Conservation (phyloP, 1,140 invertebrate genomes). For the Oscheius sp. region DNA sequence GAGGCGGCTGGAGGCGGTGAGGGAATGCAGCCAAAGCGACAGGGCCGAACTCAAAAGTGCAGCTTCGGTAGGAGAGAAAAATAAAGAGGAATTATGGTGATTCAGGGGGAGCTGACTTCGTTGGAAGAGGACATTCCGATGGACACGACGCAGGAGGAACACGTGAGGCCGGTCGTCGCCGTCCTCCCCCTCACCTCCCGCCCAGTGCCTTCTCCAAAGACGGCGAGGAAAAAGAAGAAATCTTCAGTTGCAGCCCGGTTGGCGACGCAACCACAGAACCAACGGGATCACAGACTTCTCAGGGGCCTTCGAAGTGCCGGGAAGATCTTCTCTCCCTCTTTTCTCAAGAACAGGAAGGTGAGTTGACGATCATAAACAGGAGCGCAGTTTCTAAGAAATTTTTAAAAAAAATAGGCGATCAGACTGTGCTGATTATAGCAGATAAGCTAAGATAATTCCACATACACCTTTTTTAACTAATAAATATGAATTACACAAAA, state of each 20-base stretch:
- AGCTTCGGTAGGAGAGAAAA: background rate
- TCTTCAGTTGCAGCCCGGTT: background rate
- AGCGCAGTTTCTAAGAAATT: too few species aligned
- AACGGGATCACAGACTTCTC: slow-evolving; percentile 22
- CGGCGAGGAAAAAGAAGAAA: background rate
- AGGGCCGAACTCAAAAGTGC: slow-evolving; percentile 10
- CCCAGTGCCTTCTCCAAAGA: background rate
- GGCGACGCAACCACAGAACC: background rate
- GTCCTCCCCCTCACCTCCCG: slow-evolving; percentile 18
- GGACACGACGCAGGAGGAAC: slow-evolving; percentile 15
- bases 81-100: too few species aligned
- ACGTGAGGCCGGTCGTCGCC: background rate
- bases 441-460: too few species aligned
- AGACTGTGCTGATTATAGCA: too few species aligned
- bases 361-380: background rate
- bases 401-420: too few species aligned
- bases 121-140: slow-evolving; percentile 29
- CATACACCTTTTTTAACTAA: too few species aligned
- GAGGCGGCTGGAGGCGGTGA: slow-evolving; percentile 4
- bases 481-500: too few species aligned
- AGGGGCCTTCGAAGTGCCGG: slow-evolving; percentile 18
- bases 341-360: slow-evolving; percentile 22
- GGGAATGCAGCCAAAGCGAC: slow-evolving; percentile 17
- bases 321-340: slow-evolving; percentile 16
- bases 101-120: slow-evolving; percentile 24